Evolutionary conservation across 2,797 vertebrate species (phyloP), one percentile per base, ranked within the genome.

Genomic region (Cirrhinus mrigala): DNA sequence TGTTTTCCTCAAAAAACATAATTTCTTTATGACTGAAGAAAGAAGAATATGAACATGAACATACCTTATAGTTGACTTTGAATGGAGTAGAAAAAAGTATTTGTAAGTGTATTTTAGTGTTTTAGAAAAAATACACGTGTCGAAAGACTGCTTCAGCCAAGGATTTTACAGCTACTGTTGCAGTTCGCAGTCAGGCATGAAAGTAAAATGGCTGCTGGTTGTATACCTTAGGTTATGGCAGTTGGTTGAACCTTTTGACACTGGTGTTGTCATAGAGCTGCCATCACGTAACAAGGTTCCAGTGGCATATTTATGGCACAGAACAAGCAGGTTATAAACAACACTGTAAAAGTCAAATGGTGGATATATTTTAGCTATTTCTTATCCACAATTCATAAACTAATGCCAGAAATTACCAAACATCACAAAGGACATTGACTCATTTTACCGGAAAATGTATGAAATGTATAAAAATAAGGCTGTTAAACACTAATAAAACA

Each of bases 251-350:
- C 40, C 56, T 71, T 71, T 82, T 76, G 29, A 66, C 71, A 44
- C 68, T 80, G 24, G 50, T 77, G 20, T 58, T 48, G 50, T 54
- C 56, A 27, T 2, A 74, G 50, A 66, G 77, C 58, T 50, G 50
- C 44, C 46, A 52, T 76, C 24, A 44, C 20, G 24, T 24, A n/a
- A 52, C 62, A 70, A 10, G 27, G 20, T 58, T 71, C 29, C 58
- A 44, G 66, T 71, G 27, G 70, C 33, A 83, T 66, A 74, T 83
- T 83, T 82, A 88, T 44, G 68, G 56, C 6, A 33, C 18, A 37
- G 37, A 62, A 33, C 75, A 69, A 86, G 50, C 60, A 74, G 56
- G 27, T 40, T 46, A 85, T 85, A 66, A 85, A 74, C 68, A 54
- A 52, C 46, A 81, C 58, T 16, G 33, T 75, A 68, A 52, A 80